A percentile compares a stretch with the other conserved stretches of the same genome.
These are phyloP conservation scores for Bufo gargarizans DNA, from an alignment of 2,113 vertebrate species.

Conservation along the genomic window DNA sequence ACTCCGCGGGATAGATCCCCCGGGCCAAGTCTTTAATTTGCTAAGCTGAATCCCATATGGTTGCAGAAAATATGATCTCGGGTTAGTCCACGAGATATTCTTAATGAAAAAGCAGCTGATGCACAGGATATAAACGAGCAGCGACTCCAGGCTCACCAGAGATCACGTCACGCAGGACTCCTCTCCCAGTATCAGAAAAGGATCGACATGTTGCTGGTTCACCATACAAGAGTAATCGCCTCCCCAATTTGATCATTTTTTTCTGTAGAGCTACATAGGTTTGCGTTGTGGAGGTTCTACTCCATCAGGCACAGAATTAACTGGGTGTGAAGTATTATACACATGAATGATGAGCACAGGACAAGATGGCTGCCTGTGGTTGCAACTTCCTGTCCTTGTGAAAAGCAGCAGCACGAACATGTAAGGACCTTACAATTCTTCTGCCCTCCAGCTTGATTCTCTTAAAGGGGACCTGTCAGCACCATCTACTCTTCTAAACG, in stretches of 20 bases:
- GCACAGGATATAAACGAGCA: not conserved
- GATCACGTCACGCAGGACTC: not conserved
- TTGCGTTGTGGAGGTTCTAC: not conserved
- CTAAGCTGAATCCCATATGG: conserved; percentile 48
- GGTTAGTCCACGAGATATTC: conserved; percentile 17
- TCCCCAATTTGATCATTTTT: not conserved
- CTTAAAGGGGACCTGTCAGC: too few species aligned
- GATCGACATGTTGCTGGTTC: not conserved
- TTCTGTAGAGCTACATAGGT: not conserved
- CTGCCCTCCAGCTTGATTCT: too few species aligned
- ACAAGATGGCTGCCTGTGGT: too few species aligned
- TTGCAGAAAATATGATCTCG: conserved; percentile 26
- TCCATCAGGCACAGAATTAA: too few species aligned
- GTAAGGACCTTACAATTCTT: too few species aligned
- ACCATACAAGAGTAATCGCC: not conserved
- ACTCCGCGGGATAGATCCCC: conserved; percentile 26
- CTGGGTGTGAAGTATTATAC: not conserved
- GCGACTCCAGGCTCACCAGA: conserved; percentile 9
- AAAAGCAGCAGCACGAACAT: too few species aligned
- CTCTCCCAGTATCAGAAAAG: not conserved
- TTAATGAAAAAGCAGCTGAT: conserved; percentile 43
- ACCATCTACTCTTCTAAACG: too few species aligned
- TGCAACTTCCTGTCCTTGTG: too few species aligned
- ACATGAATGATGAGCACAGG: too few species aligned
- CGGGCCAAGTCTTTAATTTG: conserved; percentile 20